phyloP scores from a whole-genome alignment of 2,888 invertebrate species.

The Neuroscelio doddi region DNA sequence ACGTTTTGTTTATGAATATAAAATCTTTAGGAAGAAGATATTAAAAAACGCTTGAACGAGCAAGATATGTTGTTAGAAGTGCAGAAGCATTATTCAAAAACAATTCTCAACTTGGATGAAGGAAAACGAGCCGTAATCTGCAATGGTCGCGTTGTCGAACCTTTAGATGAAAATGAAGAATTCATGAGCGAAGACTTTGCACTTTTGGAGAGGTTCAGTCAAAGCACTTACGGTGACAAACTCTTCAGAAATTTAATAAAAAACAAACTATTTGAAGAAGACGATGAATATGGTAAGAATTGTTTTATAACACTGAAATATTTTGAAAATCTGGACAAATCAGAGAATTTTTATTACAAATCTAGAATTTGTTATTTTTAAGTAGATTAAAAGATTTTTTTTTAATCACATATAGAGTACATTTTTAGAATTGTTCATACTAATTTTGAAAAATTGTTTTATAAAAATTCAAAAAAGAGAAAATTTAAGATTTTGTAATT shows the following conservation, averaged over 20 bases:
- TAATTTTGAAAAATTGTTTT: neutral
- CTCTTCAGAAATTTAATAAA: conserved; percentile 78
- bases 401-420: too few relatives aligned
- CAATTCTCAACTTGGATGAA: conserved; percentile 80
- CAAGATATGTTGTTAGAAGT: conserved; percentile 62
- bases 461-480: too few relatives aligned
- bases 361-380: too few relatives aligned
- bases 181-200: conserved; percentile 92
- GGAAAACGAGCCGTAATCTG: conserved; percentile 84
- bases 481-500: too few relatives aligned
- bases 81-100: conserved; percentile 79
- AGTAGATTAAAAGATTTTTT: too few relatives aligned
- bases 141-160: conserved; percentile 93
- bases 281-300: conserved; percentile 70
- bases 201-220: conserved; percentile 86
- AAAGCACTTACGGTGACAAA: conserved; percentile 82
- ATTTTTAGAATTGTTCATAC: conserved; percentile 12
- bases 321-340: too few relatives aligned
- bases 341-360: too few relatives aligned
- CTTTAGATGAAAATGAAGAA: conserved; percentile 81
- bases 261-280: conserved; percentile 72
- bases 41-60: conserved; percentile 51
- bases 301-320: too few relatives aligned
- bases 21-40: conserved; percentile 53
- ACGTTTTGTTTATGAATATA: neutral